Evolutionary conservation across 2,113 vertebrate species (phyloP).

Genomic region (Thomomys bottae): DNA sequence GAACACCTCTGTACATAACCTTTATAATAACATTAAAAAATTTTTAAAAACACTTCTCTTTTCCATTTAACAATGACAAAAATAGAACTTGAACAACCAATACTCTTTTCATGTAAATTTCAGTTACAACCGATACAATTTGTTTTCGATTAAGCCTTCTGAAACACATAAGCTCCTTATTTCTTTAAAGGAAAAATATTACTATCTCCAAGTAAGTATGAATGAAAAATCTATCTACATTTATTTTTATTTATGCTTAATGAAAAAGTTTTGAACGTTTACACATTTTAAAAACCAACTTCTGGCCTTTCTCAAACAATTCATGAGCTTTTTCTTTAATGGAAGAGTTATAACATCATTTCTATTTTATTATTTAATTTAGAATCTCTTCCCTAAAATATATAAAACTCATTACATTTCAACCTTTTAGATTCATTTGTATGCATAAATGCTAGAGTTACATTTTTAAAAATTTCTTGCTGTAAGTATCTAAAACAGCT

Average conservation of each 20-base stretch:
- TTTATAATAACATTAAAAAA: too few species aligned
- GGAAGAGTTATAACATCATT: constrained; percentile 53
- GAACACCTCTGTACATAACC: too few species aligned
- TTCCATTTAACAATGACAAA: neutral
- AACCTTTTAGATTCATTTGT: constrained; percentile 19
- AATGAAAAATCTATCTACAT: constrained; percentile 37
- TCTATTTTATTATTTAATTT: constrained; percentile 27
- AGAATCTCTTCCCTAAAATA: constrained; percentile 13
- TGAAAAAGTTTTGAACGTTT: neutral
- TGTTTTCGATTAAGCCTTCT: neutral
- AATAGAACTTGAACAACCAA: constrained; percentile 30
- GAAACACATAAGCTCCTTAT: constrained; percentile 32
- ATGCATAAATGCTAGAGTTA: constrained; percentile 35
- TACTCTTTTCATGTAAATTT: constrained; percentile 32
- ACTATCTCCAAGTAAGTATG: constrained; percentile 3
- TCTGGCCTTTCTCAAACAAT: constrained; percentile 34
- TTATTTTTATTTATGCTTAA: constrained; percentile 48
- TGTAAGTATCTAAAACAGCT: constrained; percentile 32
- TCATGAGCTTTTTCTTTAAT: constrained; percentile 5
- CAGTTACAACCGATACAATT: neutral
- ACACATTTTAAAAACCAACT: constrained; percentile 30
- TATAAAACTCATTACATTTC: neutral
- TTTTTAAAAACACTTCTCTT: too few species aligned
- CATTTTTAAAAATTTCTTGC: constrained; percentile 44
- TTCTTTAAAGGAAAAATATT: constrained; percentile 54